These are phyloP conservation scores for Yoshiicerus persimilis DNA, from an alignment of 1,140 invertebrate species.

Conservation along the genomic window DNA sequence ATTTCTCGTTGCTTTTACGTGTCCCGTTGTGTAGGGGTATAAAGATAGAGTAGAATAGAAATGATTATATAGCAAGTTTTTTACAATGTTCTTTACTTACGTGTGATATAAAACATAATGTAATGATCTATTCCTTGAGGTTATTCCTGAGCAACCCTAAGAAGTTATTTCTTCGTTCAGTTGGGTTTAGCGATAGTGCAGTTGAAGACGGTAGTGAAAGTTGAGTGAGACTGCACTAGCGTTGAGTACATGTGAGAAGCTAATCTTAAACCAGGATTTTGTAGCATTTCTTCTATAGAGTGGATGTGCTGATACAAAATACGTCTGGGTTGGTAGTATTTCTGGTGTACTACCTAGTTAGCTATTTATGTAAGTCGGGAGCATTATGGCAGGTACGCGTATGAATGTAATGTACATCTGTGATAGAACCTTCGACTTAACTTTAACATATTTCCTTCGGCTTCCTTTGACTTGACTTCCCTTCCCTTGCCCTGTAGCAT, in stretches of 20 bases:
- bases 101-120: background rate
- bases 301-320: background rate
- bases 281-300: background rate
- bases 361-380: background rate
- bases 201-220: no score
- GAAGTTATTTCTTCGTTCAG: background rate
- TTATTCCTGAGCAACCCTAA: background rate
- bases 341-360: background rate
- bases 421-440: background rate
- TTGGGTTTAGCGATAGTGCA: background rate
- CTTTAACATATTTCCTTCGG: background rate
- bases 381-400: background rate
- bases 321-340: background rate
- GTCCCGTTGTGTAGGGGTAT: background rate
- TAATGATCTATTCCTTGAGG: background rate
- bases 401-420: background rate
- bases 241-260: background rate
- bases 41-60: background rate
- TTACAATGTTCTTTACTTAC: background rate
- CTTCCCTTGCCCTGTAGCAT: background rate
- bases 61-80: background rate
- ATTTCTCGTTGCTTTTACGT: no score
- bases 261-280: background rate
- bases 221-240: background rate
- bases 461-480: background rate